These are phyloP conservation scores for Nemotelus nigrinus DNA, from an alignment of 2,888 invertebrate genomes.

Conservation along the genomic window DNA sequence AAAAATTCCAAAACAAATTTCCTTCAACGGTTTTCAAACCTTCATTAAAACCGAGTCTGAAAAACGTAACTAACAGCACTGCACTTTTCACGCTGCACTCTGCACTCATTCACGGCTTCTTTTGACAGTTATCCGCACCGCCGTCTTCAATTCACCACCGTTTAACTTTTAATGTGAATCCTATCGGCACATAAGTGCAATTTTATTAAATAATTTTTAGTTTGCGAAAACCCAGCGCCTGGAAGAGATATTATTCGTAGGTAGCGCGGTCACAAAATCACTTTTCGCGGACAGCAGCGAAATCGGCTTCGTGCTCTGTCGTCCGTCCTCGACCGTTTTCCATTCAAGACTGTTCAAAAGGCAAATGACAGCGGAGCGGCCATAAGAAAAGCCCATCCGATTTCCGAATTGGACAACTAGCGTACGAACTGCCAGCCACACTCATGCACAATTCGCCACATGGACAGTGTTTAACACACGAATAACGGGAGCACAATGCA, in stretches of 20 bases:
- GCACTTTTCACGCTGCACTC: constrained; percentile 11
- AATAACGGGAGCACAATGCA: constrained; percentile 14
- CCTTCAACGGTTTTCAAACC: background rate
- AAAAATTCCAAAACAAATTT: constrained; percentile 17
- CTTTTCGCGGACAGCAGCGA: constrained; percentile 24
- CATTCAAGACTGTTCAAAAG: constrained; percentile 30
- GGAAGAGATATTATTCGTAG: background rate
- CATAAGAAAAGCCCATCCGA: constrained; percentile 2
- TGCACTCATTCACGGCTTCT: constrained; percentile 10
- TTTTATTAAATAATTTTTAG: no score
- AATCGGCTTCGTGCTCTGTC: constrained; percentile 17
- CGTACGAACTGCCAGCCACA: background rate
- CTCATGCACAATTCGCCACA: constrained; percentile 1
- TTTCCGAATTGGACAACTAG: background rate
- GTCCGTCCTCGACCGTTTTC: constrained; percentile 26
- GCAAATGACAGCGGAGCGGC: constrained; percentile 5
- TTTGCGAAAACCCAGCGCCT: background rate
- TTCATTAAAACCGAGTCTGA: background rate
- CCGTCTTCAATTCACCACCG: background rate
- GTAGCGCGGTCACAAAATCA: constrained; percentile 24
- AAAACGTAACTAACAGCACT: background rate
- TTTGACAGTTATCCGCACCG: constrained; percentile 36
- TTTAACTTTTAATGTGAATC: no score
- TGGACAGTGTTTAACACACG: constrained; percentile 11
- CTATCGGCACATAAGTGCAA: no score